Percentiles rank a stretch among this genome's conserved stretches.
Evolutionary conservation across 2,888 invertebrate species (phyloP).

Genomic region (Archaeoteleia sp.): DNA sequence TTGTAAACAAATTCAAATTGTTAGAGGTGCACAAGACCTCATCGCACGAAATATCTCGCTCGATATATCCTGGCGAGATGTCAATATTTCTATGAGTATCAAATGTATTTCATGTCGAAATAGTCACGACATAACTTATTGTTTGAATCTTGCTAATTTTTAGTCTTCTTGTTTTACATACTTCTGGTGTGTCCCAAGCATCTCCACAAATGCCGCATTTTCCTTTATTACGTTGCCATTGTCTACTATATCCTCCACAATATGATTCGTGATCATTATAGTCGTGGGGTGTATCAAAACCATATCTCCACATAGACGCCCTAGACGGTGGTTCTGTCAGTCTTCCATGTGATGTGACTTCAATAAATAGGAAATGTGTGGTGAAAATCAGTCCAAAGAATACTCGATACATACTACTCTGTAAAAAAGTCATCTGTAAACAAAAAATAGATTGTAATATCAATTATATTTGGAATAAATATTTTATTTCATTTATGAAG

Average conservation of each 20-base stretch:
- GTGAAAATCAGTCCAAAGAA: conserved; percentile 24
- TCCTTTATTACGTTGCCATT: conserved; percentile 87
- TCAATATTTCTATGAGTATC: too few species aligned
- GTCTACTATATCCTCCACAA: conserved; percentile 90
- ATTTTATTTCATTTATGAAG: too few species aligned
- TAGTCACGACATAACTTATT: not conserved
- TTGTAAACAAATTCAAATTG: too few species aligned
- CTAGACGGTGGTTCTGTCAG: conserved; percentile 91
- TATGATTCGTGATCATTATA: conserved; percentile 93
- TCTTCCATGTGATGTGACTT: conserved; percentile 81
- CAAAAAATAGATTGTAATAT: not conserved
- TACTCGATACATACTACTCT: conserved; percentile 12
- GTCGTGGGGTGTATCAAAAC: conserved; percentile 90
- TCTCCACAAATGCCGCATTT: conserved; percentile 93
- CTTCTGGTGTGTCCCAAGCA: conserved; percentile 81
- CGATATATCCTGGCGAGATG: too few species aligned
- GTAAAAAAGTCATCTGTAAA: conserved; percentile 30
- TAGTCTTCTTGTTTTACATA: not conserved
- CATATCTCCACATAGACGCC: conserved; percentile 92
- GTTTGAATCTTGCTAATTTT: not conserved
- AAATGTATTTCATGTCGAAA: too few species aligned
- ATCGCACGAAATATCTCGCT: too few species aligned
- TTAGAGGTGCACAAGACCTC: too few species aligned
- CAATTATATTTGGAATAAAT: too few species aligned
- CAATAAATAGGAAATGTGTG: conserved; percentile 52